Base-by-base conservation (phyloP, 2,888 invertebrate species). In the Scaptomyza tumidula region DNA sequence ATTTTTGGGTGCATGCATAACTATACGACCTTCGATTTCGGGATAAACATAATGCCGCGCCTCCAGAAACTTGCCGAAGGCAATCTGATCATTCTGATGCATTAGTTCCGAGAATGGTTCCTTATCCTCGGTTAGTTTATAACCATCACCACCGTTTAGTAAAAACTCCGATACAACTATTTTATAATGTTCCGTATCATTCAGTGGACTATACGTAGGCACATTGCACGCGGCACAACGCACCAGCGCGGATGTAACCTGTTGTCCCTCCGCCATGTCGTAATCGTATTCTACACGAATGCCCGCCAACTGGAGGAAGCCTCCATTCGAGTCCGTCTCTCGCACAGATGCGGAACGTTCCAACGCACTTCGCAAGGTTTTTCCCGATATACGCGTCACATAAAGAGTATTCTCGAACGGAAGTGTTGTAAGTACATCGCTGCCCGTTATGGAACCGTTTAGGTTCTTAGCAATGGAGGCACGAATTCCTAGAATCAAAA, bases 231-330 rank as follows among this genome's bases (percentile, higher is more conserved):
- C 83, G 5, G 94, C 94, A 90, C 98, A 98, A 4, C 95, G 93
- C 0, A 94, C 94, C 57, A 93, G 90, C 0, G 94, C 95, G 1
- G 93, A 93, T 0, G 93, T 90, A 0, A 98, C 95, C 79, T 97
- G 93, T 0, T 93, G 91, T 4, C 95, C 95, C 0, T 93, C 90
- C 0, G 94, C 93, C 73, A 93, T 93, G 1, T 92, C 91, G 35
- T 96, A 92, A 91, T 98, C 94, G 83, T 96, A 97, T 3, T 93
- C 92, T 0, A 97, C 95, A 78, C 93, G 93, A 10, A 96, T 77
- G 0, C 98, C 98, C 9, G 98, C 97, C 71, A 96, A 93, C 93
- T 98, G 98, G 7, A 98, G 92, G 88, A 97, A 98, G 68, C 95
- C 95, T 0, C 97, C 97, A 19, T 93, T 93, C 0, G 93, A 92